Percentiles rank a stretch among this genome's conserved stretches.
These are phyloP conservation scores for Cryptoprocta ferox DNA, from an alignment of 2,797 vertebrate genomes.

Conservation along the genomic window DNA sequence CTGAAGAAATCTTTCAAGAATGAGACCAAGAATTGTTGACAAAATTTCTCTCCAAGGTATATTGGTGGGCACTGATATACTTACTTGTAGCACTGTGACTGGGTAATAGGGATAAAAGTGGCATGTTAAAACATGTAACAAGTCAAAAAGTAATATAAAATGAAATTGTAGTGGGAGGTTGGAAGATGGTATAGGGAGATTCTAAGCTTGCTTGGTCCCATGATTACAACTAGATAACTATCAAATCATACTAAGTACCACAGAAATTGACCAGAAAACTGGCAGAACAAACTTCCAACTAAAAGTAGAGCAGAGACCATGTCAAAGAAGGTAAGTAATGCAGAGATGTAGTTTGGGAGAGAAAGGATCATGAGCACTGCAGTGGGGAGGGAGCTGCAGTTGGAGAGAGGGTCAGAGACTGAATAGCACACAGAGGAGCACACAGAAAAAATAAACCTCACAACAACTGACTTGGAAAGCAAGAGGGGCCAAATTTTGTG, in stretches of 20 bases:
- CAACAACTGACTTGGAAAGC: neutral
- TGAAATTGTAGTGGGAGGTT: neutral
- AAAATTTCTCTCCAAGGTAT: neutral
- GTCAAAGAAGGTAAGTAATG: neutral
- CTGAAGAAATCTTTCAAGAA: neutral
- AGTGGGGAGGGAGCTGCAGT: neutral
- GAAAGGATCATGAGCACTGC: neutral
- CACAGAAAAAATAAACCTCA: neutral
- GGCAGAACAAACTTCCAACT: neutral
- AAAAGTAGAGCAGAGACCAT: neutral
- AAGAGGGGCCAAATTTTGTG: neutral
- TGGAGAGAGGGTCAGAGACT: neutral
- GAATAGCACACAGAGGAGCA: neutral
- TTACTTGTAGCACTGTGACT: neutral
- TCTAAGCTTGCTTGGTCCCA: neutral
- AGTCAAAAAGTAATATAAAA: neutral
- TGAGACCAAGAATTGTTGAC: neutral
- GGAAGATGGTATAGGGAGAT: neutral
- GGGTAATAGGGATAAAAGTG: neutral
- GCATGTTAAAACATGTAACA: neutral
- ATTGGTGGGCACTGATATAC: too few relatives aligned
- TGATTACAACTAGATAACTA: neutral
- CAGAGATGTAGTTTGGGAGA: neutral
- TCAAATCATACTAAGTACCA: neutral
- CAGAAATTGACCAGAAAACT: neutral